Percentiles rank a stretch among this genome's conserved stretches.
phyloP scores from a whole-genome alignment of 2,888 invertebrate species.

The Pristionchus fissidentatus region DNA sequence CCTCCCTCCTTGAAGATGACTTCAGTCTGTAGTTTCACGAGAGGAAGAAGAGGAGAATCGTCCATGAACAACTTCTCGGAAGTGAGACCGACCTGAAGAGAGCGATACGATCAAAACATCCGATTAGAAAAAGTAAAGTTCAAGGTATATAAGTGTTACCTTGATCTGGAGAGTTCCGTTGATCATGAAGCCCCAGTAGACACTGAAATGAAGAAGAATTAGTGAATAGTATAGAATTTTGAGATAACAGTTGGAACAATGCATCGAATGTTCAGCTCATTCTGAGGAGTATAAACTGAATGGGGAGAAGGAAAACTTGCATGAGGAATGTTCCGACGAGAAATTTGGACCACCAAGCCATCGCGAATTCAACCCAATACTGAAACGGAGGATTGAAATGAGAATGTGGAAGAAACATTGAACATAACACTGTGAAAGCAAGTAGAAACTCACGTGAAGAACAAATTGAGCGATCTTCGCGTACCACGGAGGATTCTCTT shows the following conservation, averaged over 20 bases:
- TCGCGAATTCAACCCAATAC: slow-evolving; percentile 72
- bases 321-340: slow-evolving; percentile 60
- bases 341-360: slow-evolving; percentile 66
- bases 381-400: neutral
- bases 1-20: slow-evolving; percentile 75
- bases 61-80: slow-evolving; percentile 75
- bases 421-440: neutral
- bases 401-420: neutral
- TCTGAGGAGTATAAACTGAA: no score
- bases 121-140: neutral
- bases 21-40: slow-evolving; percentile 74
- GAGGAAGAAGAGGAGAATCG: slow-evolving; percentile 73
- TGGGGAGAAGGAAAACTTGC: neutral
- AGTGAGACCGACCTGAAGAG: slow-evolving; percentile 66
- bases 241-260: no score
- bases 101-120: neutral
- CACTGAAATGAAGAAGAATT: neutral
- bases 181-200: slow-evolving; percentile 71
- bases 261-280: no score
- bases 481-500: slow-evolving; percentile 34
- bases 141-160: slow-evolving; percentile 26
- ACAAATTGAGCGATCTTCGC: slow-evolving; percentile 43
- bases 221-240: neutral
- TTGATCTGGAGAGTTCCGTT: slow-evolving; percentile 71
- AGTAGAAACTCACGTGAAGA: slow-evolving; percentile 10